These are phyloP conservation scores for Falco cherrug DNA, from an alignment of 2,797 vertebrate genomes.

Conservation along the genomic window DNA sequence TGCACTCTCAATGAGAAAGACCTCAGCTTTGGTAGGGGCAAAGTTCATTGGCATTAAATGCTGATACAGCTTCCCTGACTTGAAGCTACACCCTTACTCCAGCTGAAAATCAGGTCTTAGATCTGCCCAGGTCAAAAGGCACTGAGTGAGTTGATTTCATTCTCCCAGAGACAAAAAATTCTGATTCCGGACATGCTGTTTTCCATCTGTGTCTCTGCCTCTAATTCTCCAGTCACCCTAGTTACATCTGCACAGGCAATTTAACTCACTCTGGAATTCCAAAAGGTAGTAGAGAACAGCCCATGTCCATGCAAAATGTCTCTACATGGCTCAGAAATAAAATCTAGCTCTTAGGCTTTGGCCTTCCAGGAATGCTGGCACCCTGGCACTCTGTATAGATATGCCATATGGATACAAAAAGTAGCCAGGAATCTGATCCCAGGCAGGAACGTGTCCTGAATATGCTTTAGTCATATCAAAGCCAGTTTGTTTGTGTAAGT, in stretches of 20 bases:
- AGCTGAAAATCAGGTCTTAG: background rate
- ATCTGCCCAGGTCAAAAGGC: background rate
- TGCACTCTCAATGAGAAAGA: background rate
- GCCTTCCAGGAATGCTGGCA: slow-evolving; percentile 38
- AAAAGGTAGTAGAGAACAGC: background rate
- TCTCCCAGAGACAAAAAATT: background rate
- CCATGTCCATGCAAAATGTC: background rate
- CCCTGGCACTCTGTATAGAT: slow-evolving; percentile 32
- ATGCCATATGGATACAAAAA: slow-evolving; percentile 49
- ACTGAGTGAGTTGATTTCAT: background rate
- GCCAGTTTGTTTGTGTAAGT: slow-evolving; percentile 37
- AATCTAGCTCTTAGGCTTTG: slow-evolving; percentile 17
- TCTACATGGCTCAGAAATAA: background rate
- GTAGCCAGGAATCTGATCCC: slow-evolving; percentile 53
- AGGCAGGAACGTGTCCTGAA: slow-evolving; percentile 17
- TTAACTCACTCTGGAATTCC: slow-evolving; percentile 15
- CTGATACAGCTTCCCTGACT: background rate
- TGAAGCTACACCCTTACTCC: background rate
- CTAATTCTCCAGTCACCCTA: background rate
- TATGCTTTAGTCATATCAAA: slow-evolving; percentile 28
- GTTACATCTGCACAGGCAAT: slow-evolving; percentile 1
- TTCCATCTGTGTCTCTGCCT: background rate
- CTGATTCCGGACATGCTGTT: background rate
- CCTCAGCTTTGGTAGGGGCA: background rate
- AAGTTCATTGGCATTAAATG: background rate